Evolutionary conservation across 2,113 vertebrate genomes (phyloP), one percentile per base, ranked within the genome.

Genomic region (Macroglossus sobrinus): DNA sequence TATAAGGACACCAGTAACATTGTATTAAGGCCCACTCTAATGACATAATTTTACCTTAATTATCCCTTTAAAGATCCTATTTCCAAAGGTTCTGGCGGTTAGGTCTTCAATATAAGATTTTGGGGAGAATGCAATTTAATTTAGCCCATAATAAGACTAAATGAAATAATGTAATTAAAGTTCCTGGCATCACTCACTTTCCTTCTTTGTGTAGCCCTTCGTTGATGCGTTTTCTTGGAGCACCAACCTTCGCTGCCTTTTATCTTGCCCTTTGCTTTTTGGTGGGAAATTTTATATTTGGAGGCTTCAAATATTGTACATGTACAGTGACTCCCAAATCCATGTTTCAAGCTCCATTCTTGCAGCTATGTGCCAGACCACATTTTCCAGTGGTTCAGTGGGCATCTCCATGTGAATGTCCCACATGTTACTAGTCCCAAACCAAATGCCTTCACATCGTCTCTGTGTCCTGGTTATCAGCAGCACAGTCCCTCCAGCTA

Each of bases 291-390:
- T 38, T 2, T 30, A 14, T 30, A 26, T 45, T 71, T 78, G n/a
- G 43, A 82, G 33, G 5, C 95, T 94, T 97, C 81, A 88, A 30
- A 66, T 79, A 64, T 16, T 35, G 3, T 40, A 40, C 45, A 7
- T 71, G 0, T 22, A 12, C 15, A 10, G 16, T 79, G 35, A 69
- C 61, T 87, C 57, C 91, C 18, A 82, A 61, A n/a, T 79, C 72
- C 21, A 2, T 10, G 26, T 66, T 86, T 66, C 57, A 79, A 7
- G 3, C 45, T 59, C 15, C 10, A 3, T 88, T 69, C 61, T 75
- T 5, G 4, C 1, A 84, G 33, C 74, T 50, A 22, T 69, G 24
- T 28, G 59, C 74, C 28, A 40, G 72, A 35, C 43, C 40, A 6
- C 64, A 33, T 13, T 50, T 50, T 33, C 14, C 5, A 3, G 4